phyloP scores from a whole-genome alignment of 2,113 vertebrate genomes.

The Vanacampus margaritifer region DNA sequence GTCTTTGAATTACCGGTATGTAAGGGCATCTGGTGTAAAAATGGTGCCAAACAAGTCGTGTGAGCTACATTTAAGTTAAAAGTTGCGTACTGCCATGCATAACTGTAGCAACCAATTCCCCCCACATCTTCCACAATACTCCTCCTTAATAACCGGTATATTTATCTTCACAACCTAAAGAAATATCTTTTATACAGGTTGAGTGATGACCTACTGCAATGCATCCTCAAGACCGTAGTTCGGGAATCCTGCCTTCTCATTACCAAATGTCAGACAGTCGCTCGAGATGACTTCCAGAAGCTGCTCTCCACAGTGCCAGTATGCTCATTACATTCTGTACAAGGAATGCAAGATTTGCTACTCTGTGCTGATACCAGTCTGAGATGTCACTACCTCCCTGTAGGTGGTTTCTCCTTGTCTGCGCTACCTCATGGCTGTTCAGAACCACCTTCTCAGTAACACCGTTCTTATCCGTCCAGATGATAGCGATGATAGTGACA shows the following conservation, averaged over 20 bases:
- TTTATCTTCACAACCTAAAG: neutral
- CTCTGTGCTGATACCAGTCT: constrained; percentile 1
- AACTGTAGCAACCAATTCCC: no score
- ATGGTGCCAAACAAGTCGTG: no score
- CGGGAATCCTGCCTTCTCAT: constrained; percentile 97
- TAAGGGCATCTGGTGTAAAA: no score
- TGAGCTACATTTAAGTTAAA: no score
- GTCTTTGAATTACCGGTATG: no score
- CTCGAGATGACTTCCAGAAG: constrained; percentile 96
- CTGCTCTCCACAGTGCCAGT: constrained; percentile 97
- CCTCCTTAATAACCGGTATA: neutral
- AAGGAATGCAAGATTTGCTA: constrained; percentile 6
- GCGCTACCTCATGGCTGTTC: constrained; percentile 97
- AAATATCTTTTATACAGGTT: constrained; percentile 71
- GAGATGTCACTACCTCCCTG: constrained; percentile 59
- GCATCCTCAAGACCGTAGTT: constrained; percentile 97
- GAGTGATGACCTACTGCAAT: constrained; percentile 95
- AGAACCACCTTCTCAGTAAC: constrained; percentile 99
- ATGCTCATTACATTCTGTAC: constrained; percentile 55
- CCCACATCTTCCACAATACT: no score
- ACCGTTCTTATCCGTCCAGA: constrained; percentile 94
- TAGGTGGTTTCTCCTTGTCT: constrained; percentile 95
- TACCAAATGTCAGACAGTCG: constrained; percentile 98
- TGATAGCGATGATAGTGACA: constrained; percentile 97
- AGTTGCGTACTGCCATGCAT: no score